Conservation (phyloP, 2,888 invertebrate species). For the Helicoverpa assulta region DNA sequence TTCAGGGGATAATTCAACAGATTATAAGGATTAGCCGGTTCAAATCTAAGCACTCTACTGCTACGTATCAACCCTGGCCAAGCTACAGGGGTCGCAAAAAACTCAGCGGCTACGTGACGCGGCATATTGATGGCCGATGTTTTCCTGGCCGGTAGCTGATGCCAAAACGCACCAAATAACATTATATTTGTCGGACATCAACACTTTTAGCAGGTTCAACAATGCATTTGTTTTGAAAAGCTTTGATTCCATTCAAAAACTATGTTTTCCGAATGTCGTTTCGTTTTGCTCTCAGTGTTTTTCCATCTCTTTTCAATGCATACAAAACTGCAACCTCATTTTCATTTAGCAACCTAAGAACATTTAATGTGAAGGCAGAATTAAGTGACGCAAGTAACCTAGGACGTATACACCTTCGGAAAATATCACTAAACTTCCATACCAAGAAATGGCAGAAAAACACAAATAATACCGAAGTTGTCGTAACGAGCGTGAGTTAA, state of each 20-base stretch:
- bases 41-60: constrained; percentile 1
- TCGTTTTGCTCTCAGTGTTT: no score
- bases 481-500: constrained; percentile 76
- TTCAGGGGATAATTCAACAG: background rate
- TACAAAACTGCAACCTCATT: background rate
- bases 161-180: constrained; percentile 53
- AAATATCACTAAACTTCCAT: constrained; percentile 29
- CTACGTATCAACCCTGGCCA: constrained; percentile 55
- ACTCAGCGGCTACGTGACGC: constrained; percentile 69
- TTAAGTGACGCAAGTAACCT: background rate
- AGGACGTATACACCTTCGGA: background rate
- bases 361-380: background rate
- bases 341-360: background rate
- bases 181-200: constrained; percentile 53
- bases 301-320: background rate
- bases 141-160: constrained; percentile 62
- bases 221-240: constrained; percentile 26
- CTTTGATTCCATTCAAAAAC: background rate
- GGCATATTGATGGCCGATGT: constrained; percentile 74
- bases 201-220: constrained; percentile 38
- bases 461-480: constrained; percentile 59
- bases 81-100: constrained; percentile 71
- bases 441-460: constrained; percentile 36
- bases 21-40: constrained; percentile 15
- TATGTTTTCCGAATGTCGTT: no score